phyloP scores from a whole-genome alignment of 2,797 vertebrate species.

The Eupleurogrammus muticus region DNA sequence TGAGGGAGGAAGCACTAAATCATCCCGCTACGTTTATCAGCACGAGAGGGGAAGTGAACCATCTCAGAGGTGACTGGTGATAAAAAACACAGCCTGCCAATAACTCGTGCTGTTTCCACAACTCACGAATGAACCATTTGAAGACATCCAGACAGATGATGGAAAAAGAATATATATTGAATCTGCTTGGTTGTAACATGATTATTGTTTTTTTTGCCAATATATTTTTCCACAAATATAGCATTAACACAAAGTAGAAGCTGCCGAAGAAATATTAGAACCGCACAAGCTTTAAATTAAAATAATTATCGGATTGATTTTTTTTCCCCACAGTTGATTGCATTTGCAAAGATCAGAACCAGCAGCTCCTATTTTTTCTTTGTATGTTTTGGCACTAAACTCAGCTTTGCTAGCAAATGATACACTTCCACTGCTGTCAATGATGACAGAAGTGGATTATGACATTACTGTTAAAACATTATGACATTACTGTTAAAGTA shows the following conservation, averaged over 20 bases:
- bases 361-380: background rate
- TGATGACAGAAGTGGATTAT: background rate
- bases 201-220: background rate
- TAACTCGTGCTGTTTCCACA: slow-evolving; percentile 12
- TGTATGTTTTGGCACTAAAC: background rate
- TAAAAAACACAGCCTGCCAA: slow-evolving; percentile 64
- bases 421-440: background rate
- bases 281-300: background rate
- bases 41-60: slow-evolving; percentile 74
- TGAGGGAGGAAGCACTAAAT: slow-evolving; percentile 78
- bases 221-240: too few relatives aligned
- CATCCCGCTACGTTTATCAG: slow-evolving; percentile 76
- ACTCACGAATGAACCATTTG: background rate
- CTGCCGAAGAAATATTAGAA: background rate
- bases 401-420: background rate
- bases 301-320: slow-evolving; percentile 5
- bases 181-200: background rate
- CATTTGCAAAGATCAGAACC: background rate
- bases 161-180: background rate
- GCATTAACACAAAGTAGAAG: background rate
- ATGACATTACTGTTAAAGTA: background rate
- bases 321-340: background rate
- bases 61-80: slow-evolving; percentile 67
- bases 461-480: slow-evolving; percentile 6
- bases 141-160: background rate